phyloP scores from a whole-genome alignment of 2,888 invertebrate genomes.

The Megaustenia siamemsis region DNA sequence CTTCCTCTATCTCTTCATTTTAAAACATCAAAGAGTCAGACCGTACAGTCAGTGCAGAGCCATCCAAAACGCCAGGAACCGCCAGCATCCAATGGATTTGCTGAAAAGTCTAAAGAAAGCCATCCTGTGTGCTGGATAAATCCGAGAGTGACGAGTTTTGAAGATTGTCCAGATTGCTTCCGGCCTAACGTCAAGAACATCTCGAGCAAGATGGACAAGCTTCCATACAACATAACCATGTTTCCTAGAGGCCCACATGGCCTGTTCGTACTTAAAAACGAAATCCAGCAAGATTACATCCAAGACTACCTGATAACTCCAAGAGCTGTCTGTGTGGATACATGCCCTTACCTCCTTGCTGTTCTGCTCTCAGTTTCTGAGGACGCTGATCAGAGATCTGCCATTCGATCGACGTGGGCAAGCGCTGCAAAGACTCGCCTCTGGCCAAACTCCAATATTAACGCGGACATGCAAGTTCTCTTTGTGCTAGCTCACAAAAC shows the following conservation, averaged over 20 bases:
- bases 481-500: conserved; percentile 35
- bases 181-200: conserved; percentile 31
- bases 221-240: neutral
- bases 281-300: conserved; percentile 20
- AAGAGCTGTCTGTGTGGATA: conserved; percentile 6
- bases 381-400: conserved; percentile 1
- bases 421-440: conserved; percentile 32
- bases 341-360: conserved; percentile 30
- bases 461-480: conserved; percentile 28
- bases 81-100: neutral
- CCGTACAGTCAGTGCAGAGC: conserved; percentile 2
- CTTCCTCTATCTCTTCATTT: neutral
- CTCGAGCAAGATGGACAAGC: neutral
- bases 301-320: conserved; percentile 25
- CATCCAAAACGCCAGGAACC: neutral
- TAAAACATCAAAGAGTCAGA: neutral
- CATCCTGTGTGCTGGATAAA: neutral
- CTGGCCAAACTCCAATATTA: conserved; percentile 17
- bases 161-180: conserved; percentile 34
- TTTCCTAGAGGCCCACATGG: conserved; percentile 26
- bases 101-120: neutral
- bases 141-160: conserved; percentile 6
- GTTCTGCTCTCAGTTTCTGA: neutral
- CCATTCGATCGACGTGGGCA: conserved; percentile 34
- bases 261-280: conserved; percentile 23